Conservation (phyloP, 2,888 invertebrate species). For the Cheilosia pagana region DNA sequence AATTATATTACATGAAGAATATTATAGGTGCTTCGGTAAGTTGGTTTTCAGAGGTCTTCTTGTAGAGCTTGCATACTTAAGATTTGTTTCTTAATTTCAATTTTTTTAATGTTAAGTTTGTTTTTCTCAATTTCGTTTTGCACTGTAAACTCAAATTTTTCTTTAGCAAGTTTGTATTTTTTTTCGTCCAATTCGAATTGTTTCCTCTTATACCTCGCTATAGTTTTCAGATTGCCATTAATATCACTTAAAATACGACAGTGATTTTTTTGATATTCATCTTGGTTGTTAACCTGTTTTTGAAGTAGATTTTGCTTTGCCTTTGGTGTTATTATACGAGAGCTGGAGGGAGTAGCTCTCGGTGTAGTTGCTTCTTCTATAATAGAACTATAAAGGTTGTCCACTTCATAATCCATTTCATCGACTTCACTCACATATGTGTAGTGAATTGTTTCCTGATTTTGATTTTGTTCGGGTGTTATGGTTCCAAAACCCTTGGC, state of each 20-base stretch:
- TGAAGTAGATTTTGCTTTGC: not conserved
- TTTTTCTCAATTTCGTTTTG: constrained; percentile 6
- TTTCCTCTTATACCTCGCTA: constrained; percentile 1
- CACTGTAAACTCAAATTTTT: too few relatives aligned
- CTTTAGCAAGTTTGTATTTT: not conserved
- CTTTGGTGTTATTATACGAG: not conserved
- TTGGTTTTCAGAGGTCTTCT: not conserved
- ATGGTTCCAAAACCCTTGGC: not conserved
- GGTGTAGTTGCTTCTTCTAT: not conserved
- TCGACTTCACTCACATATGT: not conserved
- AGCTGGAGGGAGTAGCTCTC: not conserved
- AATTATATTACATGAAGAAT: not conserved
- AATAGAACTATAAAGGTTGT: constrained; percentile 1
- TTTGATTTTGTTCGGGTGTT: not conserved
- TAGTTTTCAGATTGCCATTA: constrained; percentile 1
- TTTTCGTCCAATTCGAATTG: constrained; percentile 2
- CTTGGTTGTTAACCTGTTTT: constrained; percentile 7
- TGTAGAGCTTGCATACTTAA: not conserved
- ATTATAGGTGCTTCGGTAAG: not conserved
- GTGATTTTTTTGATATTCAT: not conserved
- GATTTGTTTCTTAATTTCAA: not conserved
- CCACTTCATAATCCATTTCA: not conserved
- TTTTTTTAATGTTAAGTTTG: constrained; percentile 2
- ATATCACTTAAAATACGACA: not conserved
- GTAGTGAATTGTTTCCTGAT: constrained; percentile 2